Evolutionary conservation across 2,113 vertebrate species (phyloP).

Genomic region (Bettongia penicillata): DNA sequence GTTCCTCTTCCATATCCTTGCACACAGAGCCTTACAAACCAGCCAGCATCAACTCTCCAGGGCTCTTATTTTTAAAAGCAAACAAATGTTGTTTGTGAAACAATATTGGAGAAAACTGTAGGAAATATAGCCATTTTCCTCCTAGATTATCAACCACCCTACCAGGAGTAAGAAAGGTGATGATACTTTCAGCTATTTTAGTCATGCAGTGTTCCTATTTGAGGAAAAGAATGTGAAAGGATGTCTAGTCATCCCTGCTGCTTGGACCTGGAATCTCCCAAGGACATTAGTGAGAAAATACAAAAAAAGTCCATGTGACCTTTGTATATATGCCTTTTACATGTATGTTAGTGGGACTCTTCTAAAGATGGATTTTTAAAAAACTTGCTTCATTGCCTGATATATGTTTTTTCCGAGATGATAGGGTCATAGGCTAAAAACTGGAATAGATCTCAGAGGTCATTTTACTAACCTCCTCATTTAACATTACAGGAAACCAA

Average conservation of each 20-base stretch:
- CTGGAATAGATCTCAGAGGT: neutral
- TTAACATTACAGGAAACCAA: neutral
- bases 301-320: neutral
- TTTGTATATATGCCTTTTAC: conserved; percentile 28
- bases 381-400: neutral
- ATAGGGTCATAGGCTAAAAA: neutral
- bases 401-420: neutral
- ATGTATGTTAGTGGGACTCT: conserved; percentile 26
- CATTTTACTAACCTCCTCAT: neutral
- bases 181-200: conserved; percentile 56
- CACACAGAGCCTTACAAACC: conserved; percentile 52
- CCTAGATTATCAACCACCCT: neutral
- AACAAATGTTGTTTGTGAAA: neutral
- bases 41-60: conserved; percentile 28
- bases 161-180: conserved; percentile 41
- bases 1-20: conserved; percentile 69
- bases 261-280: neutral
- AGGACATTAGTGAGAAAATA: neutral
- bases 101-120: conserved; percentile 50
- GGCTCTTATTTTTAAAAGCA: conserved; percentile 65
- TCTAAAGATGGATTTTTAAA: conserved; percentile 24
- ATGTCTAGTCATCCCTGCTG: conserved; percentile 1
- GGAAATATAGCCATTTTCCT: conserved; percentile 71
- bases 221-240: conserved; percentile 12
- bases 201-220: neutral